These are phyloP conservation scores for Mythimna ferrago DNA, from an alignment of 2,888 invertebrate genomes.

Conservation along the genomic window DNA sequence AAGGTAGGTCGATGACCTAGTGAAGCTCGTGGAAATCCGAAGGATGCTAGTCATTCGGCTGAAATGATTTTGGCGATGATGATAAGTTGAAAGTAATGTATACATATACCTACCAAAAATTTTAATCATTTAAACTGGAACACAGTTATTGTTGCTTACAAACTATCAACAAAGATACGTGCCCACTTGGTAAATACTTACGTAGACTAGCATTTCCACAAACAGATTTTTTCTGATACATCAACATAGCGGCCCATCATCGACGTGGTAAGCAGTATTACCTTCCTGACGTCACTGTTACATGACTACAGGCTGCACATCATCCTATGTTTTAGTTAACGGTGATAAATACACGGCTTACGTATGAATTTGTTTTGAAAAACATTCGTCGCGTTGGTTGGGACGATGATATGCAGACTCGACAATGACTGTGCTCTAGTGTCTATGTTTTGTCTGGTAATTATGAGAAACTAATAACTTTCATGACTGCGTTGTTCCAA, in stretches of 20 bases:
- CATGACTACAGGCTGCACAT: background rate
- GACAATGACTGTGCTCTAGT: background rate
- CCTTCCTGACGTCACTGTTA: background rate
- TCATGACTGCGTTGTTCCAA: background rate
- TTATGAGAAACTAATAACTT: background rate
- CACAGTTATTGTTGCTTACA: too few species aligned
- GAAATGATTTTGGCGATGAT: too few species aligned
- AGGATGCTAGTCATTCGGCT: too few species aligned
- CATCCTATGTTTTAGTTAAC: constrained; percentile 22
- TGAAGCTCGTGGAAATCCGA: too few species aligned
- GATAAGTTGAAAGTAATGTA: too few species aligned
- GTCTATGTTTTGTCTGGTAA: background rate
- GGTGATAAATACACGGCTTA: constrained; percentile 11
- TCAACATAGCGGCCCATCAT: too few species aligned
- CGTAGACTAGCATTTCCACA: background rate
- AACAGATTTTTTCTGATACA: too few species aligned
- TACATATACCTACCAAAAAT: too few species aligned
- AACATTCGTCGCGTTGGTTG: constrained; percentile 15
- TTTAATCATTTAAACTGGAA: too few species aligned
- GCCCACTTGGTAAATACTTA: too few species aligned
- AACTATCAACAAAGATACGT: too few species aligned
- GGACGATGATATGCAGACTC: background rate
- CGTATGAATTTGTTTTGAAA: constrained; percentile 29
- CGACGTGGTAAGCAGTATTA: background rate
- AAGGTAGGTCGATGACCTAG: too few species aligned